Conservation (phyloP, 2,888 invertebrate species). For the Elgonia sp. region DNA sequence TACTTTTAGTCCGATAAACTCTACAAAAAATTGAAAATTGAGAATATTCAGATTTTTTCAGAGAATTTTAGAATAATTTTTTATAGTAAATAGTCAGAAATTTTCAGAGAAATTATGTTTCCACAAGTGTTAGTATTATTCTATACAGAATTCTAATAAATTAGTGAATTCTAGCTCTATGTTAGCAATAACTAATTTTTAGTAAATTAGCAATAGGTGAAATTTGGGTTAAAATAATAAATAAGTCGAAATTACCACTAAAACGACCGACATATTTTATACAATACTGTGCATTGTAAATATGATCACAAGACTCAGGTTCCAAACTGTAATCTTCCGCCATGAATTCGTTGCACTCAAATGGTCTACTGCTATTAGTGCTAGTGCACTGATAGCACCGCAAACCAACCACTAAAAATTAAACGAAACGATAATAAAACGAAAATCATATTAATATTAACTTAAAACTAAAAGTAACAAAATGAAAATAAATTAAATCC, state of each 20-base stretch:
- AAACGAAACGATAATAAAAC: conserved; percentile 65
- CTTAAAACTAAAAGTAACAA: neutral
- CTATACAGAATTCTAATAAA: too few species aligned
- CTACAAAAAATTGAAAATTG: too few species aligned
- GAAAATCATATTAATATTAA: conserved; percentile 13
- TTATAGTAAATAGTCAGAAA: too few species aligned
- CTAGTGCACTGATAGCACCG: conserved; percentile 96
- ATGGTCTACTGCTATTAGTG: conserved; percentile 92
- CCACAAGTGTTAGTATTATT: too few species aligned
- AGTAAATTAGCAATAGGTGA: neutral
- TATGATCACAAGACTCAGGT: conserved; percentile 92
- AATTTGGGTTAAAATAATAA: neutral
- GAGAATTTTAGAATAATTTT: too few species aligned
- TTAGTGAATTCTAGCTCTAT: too few species aligned
- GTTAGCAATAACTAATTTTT: conserved; percentile 4
- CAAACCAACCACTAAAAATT: conserved; percentile 89
- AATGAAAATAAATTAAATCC: neutral
- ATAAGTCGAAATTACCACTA: conserved; percentile 90
- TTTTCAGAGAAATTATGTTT: too few species aligned
- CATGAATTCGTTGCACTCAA: conserved; percentile 95
- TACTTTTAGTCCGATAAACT: too few species aligned
- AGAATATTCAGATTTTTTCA: too few species aligned
- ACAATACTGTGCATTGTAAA: conserved; percentile 95
- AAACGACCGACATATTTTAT: conserved; percentile 97
- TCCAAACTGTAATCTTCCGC: conserved; percentile 90